Percentiles rank a stretch among this genome's conserved stretches.
phyloP scores from a whole-genome alignment of 2,888 invertebrate species.

The Epirrhoe alternata region DNA sequence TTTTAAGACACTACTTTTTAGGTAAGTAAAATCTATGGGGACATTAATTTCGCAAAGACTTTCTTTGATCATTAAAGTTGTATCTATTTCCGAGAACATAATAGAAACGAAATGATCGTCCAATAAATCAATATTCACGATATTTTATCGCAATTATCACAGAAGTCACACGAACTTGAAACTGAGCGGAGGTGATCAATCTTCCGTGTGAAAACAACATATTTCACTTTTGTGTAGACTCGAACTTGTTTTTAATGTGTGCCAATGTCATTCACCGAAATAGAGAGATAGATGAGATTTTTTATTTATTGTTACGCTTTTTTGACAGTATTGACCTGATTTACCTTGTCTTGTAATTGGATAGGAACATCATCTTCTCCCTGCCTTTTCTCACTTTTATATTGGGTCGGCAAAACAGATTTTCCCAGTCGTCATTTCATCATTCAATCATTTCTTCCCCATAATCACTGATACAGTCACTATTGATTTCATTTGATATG shows the following conservation, averaged over 20 bases:
- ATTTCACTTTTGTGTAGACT: conserved; percentile 55
- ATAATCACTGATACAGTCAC: no score
- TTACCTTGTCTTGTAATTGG: conserved; percentile 6
- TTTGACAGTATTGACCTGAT: conserved; percentile 32
- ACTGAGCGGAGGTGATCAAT: conserved; percentile 54
- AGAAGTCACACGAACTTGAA: conserved; percentile 43
- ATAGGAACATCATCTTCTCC: neutral
- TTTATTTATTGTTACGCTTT: conserved; percentile 28
- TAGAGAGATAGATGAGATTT: conserved; percentile 48
- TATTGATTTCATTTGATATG: no score
- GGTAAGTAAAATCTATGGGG: no score
- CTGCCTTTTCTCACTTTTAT: no score
- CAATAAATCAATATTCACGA: conserved; percentile 42
- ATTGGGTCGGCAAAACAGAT: no score
- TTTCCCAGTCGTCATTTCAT: no score
- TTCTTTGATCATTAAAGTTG: neutral
- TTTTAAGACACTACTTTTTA: neutral
- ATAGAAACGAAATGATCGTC: conserved; percentile 18
- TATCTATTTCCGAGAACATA: neutral
- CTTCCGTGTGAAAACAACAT: conserved; percentile 57
- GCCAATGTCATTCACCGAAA: conserved; percentile 62
- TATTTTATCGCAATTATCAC: conserved; percentile 44
- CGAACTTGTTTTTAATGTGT: conserved; percentile 59
- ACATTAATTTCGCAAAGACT: neutral
- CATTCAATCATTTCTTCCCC: no score